Conservation (phyloP, 2,888 invertebrate genomes). For the Rotaria macrura region DNA sequence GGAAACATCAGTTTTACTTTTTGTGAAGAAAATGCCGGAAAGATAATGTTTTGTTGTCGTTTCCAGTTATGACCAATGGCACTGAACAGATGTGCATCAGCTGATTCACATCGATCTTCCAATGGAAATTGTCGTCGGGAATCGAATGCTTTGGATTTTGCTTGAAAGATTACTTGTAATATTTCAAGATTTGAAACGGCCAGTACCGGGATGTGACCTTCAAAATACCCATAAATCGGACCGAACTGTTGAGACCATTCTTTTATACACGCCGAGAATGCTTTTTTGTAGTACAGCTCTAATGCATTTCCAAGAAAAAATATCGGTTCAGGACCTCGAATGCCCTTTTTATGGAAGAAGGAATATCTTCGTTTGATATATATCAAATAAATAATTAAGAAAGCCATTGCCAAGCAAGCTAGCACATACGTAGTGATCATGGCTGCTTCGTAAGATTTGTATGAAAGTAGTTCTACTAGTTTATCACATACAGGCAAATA, state of each 20-base stretch:
- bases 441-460: no score
- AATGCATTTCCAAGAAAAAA: constrained; percentile 25
- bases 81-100: constrained; percentile 17
- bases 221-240: constrained; percentile 30
- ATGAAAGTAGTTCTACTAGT: no score
- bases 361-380: neutral
- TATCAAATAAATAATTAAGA: neutral
- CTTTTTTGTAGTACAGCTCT: neutral
- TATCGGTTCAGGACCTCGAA: constrained; percentile 25
- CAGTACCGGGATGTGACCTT: constrained; percentile 30
- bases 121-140: constrained; percentile 28
- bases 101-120: constrained; percentile 14
- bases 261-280: constrained; percentile 9
- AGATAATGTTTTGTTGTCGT: neutral
- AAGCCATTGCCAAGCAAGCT: no score
- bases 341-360: neutral
- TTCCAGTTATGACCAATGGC: constrained; percentile 22
- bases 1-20: neutral
- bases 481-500: no score
- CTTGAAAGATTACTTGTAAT: constrained; percentile 19
- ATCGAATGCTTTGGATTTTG: neutral
- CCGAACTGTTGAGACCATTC: constrained; percentile 25
- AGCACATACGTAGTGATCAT: no score
- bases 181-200: constrained; percentile 28
- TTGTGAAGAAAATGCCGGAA: neutral